Percentiles rank a stretch among this genome's conserved stretches.
phyloP scores from a whole-genome alignment of 2,113 vertebrate genomes.

The Caranx melampygus region DNA sequence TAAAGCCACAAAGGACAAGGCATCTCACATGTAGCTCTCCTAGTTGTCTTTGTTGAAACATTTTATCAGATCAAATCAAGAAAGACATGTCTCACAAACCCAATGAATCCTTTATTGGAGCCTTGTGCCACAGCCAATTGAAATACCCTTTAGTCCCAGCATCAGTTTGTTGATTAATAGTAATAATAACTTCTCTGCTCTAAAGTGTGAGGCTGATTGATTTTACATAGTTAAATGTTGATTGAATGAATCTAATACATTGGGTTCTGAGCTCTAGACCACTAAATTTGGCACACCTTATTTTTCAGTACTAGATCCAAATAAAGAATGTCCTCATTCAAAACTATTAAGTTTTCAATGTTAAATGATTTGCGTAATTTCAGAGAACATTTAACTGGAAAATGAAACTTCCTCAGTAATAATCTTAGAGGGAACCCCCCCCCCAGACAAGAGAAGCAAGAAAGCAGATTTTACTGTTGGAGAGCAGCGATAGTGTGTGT shows the following conservation, averaged over 20 bases:
- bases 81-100: not conserved
- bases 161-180: not conserved
- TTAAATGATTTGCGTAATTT: not conserved
- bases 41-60: not conserved
- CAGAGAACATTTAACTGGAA: not conserved
- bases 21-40: not conserved
- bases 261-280: not conserved
- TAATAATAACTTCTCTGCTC: not conserved
- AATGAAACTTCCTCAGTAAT: not conserved
- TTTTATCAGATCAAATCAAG: conserved; percentile 3
- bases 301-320: not conserved
- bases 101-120: not conserved
- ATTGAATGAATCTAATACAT: not conserved
- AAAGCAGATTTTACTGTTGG: not conserved
- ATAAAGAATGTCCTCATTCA: not conserved
- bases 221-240: not conserved
- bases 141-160: not conserved
- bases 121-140: not conserved
- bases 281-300: not conserved
- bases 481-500: not conserved
- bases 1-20: not conserved
- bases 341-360: not conserved
- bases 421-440: too few species aligned
- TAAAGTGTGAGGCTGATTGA: not conserved
- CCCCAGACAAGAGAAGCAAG: not conserved